Percentiles rank a stretch among this genome's conserved stretches.
These are phyloP conservation scores for Tetragonula carbonaria DNA, from an alignment of 2,888 invertebrate species.

Conservation along the genomic window DNA sequence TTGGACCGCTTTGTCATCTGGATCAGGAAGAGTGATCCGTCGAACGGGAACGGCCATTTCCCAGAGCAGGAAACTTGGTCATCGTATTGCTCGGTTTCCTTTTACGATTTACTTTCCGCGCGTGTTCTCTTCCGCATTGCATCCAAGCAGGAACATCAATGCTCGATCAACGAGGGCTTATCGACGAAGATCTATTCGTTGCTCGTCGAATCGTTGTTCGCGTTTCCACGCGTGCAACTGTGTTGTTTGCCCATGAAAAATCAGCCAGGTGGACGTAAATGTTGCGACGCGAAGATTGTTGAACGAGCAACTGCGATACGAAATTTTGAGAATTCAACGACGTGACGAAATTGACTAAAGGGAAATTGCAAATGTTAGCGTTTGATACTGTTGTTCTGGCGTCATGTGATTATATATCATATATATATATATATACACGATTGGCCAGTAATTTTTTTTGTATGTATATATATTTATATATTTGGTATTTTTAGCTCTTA, in stretches of 20 bases:
- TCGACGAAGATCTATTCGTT: constrained; percentile 9
- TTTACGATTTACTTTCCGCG: constrained; percentile 32
- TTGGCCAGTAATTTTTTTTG: no score
- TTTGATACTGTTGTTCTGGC: no score
- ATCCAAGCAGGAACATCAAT: constrained; percentile 19
- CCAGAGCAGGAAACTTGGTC: constrained; percentile 54
- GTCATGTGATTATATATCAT: no score
- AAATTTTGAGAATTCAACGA: neutral
- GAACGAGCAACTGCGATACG: neutral
- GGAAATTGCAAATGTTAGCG: no score
- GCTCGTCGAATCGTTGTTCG: neutral
- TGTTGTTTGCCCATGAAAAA: neutral
- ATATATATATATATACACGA: no score
- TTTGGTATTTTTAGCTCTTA: neutral
- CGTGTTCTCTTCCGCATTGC: constrained; percentile 56
- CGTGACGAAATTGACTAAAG: no score
- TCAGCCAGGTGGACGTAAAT: rapidly evolving
- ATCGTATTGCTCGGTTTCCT: constrained; percentile 46
- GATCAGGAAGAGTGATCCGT: constrained; percentile 63
- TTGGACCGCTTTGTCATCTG: constrained; percentile 32
- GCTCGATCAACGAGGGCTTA: constrained; percentile 1
- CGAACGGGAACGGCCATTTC: constrained; percentile 45
- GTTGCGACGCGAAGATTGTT: neutral
- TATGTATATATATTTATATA: neutral
- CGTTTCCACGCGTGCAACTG: neutral